Evolutionary conservation across 2,113 vertebrate species (phyloP).

Genomic region (Hiodon tergisus): DNA sequence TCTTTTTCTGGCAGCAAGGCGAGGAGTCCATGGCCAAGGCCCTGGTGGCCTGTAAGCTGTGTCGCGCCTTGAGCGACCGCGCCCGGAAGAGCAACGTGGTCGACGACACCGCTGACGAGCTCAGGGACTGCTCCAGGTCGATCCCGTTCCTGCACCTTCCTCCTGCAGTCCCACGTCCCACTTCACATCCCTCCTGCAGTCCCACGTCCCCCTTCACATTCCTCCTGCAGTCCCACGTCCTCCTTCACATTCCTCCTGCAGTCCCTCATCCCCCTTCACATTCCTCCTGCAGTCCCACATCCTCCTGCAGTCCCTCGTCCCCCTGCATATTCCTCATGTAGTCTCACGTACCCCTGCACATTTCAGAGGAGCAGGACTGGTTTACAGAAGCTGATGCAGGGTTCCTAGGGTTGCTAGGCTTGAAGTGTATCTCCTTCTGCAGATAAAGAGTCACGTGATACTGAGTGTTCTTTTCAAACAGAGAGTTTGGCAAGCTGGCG

Average conservation of each 20-base stretch:
- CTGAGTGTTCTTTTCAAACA: slow-evolving; percentile 38
- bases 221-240: too few species aligned
- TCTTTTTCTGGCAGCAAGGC: slow-evolving; percentile 98
- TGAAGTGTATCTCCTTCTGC: too few species aligned
- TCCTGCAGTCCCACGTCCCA: not conserved
- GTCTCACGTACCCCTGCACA: too few species aligned
- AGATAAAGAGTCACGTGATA: not conserved
- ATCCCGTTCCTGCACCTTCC: slow-evolving; percentile 3
- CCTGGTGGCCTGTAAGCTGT: slow-evolving; percentile 92
- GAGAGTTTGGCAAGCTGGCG: slow-evolving; percentile 91
- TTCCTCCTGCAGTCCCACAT: too few species aligned
- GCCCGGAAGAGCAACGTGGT: slow-evolving; percentile 95
- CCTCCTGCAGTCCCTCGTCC: too few species aligned
- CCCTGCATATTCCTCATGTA: too few species aligned
- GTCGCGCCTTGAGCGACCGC: slow-evolving; percentile 92
- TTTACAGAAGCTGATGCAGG: too few species aligned
- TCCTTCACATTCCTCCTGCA: too few species aligned
- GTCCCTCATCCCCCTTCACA: too few species aligned
- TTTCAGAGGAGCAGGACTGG: too few species aligned
- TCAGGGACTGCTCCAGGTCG: slow-evolving; percentile 92
- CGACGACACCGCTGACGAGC: slow-evolving; percentile 90
- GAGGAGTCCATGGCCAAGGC: slow-evolving; percentile 99
- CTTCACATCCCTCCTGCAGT: not conserved
- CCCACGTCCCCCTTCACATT: too few species aligned
- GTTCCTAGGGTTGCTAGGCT: too few species aligned